Conservation (phyloP, 2,113 vertebrate genomes). For the Clupea harengus region DNA sequence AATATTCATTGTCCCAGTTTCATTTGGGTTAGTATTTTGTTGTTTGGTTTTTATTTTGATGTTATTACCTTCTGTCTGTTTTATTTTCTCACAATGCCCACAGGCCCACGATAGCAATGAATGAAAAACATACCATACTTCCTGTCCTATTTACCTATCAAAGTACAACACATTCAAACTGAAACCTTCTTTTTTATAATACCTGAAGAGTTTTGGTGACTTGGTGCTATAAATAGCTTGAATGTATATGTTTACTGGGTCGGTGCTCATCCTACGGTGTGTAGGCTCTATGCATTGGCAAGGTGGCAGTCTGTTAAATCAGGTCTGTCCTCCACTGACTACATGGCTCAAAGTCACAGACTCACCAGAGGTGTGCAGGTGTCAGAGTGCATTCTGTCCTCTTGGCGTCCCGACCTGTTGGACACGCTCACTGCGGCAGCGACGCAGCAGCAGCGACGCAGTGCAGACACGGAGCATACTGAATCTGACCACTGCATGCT, state of each 20-base stretch:
- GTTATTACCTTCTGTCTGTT: neutral
- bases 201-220: slow-evolving; percentile 1
- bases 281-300: neutral
- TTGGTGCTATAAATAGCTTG: neutral
- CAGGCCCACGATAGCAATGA: neutral
- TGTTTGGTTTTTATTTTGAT: neutral
- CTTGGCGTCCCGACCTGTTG: neutral
- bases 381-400: neutral
- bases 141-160: neutral
- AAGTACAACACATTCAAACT: neutral
- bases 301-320: neutral
- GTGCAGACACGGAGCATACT: neutral
- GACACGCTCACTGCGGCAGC: slow-evolving; percentile 1
- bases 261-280: neutral
- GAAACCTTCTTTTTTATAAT: slow-evolving; percentile 10
- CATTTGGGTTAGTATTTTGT: neutral
- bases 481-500: neutral
- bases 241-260: neutral
- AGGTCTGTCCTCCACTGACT: neutral
- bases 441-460: no score
- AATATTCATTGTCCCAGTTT: neutral
- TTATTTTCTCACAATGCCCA: no score
- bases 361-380: slow-evolving; percentile 3
- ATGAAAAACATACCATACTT: slow-evolving; percentile 2
- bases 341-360: neutral